Conservation (phyloP, 2,113 vertebrate genomes). For the Perccottus glenii region DNA sequence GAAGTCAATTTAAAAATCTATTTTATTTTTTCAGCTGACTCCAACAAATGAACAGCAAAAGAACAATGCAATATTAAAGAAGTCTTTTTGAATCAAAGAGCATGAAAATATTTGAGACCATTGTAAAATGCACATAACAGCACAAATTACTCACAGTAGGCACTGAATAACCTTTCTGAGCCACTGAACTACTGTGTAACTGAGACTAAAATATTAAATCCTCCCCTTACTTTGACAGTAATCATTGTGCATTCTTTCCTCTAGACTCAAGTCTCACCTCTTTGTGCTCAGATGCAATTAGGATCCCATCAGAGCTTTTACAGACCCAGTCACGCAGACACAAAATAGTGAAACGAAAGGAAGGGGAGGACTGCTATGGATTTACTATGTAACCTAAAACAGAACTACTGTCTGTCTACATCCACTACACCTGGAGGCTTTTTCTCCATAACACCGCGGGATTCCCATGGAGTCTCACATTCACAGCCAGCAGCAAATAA, state of each 20-base stretch:
- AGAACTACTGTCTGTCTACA: not conserved
- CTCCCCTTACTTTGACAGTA: slow-evolving; percentile 46
- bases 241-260: slow-evolving; percentile 23
- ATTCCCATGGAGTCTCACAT: slow-evolving; percentile 21
- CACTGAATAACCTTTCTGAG: slow-evolving; percentile 26
- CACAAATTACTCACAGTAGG: slow-evolving; percentile 15
- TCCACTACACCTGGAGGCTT: not conserved
- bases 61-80: not conserved
- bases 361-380: slow-evolving; percentile 13
- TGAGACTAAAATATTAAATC: slow-evolving; percentile 33
- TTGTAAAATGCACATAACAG: slow-evolving; percentile 19
- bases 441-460: slow-evolving; percentile 2
- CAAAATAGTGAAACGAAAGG: slow-evolving; percentile 11
- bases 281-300: slow-evolving; percentile 31
- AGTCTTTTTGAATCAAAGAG: not conserved
- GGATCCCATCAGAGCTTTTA: slow-evolving; percentile 21
- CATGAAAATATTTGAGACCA: slow-evolving; percentile 6
- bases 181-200: slow-evolving; percentile 38
- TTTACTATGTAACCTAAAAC: slow-evolving; percentile 8
- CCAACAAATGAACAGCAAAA: too few relatives aligned
- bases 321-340: slow-evolving; percentile 8
- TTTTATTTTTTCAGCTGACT: too few relatives aligned
- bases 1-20: too few relatives aligned
- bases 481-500: slow-evolving; percentile 42
- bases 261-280: slow-evolving; percentile 35